phyloP scores from a whole-genome alignment of 2,888 invertebrate species.

The Melangyna quadrimaculata region DNA sequence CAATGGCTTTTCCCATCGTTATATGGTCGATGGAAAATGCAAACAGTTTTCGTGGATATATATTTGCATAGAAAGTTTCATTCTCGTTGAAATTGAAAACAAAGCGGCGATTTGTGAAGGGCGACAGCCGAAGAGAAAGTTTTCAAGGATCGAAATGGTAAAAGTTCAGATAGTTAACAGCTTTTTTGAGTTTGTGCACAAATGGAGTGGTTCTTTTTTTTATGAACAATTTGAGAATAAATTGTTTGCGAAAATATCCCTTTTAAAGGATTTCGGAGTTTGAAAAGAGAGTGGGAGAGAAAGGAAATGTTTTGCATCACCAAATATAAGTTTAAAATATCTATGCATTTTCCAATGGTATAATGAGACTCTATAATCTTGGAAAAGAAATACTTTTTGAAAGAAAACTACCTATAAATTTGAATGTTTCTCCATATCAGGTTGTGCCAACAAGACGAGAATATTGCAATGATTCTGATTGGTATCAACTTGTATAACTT shows the following conservation, averaged over 20 bases:
- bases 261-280: not conserved
- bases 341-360: too few relatives aligned
- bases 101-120: not conserved
- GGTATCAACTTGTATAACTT: too few relatives aligned
- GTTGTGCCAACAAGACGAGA: too few relatives aligned
- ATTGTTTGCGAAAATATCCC: not conserved
- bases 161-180: constrained; percentile 25
- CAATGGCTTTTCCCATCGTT: constrained; percentile 37
- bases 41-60: not conserved
- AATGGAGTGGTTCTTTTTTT: not conserved
- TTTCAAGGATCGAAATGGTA: constrained; percentile 8
- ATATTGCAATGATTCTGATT: too few relatives aligned
- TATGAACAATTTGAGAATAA: not conserved
- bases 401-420: too few relatives aligned
- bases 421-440: too few relatives aligned
- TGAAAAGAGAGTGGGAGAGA: too few relatives aligned
- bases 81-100: not conserved
- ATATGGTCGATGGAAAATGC: constrained; percentile 4
- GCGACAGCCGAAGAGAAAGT: not conserved
- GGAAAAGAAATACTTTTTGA: too few relatives aligned
- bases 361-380: too few relatives aligned
- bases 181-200: not conserved
- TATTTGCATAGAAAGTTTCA: constrained; percentile 31
- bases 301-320: not conserved
- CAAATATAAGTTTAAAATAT: too few relatives aligned